Conservation (phyloP, 1,140 invertebrate species). For the Lethocerus indicus region DNA sequence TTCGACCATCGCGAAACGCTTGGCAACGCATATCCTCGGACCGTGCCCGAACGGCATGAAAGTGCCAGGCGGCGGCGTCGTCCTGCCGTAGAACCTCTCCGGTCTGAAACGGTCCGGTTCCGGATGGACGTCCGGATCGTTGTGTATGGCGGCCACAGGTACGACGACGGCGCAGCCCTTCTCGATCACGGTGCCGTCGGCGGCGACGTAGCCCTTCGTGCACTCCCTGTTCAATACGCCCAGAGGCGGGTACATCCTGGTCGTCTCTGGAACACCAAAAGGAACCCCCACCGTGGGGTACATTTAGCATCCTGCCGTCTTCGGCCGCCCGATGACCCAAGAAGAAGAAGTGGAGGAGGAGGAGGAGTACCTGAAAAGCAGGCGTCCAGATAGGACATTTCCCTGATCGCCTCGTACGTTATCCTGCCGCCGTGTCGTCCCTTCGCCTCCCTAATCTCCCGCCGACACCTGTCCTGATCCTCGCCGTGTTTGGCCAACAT, state of each 20-base stretch:
- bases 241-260: constrained; percentile 34
- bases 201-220: constrained; percentile 25
- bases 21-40: constrained; percentile 36
- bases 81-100: constrained; percentile 24
- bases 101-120: constrained; percentile 25
- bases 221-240: constrained; percentile 27
- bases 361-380: constrained; percentile 38
- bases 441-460: constrained; percentile 32
- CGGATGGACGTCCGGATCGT: constrained; percentile 21
- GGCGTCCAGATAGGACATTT: constrained; percentile 36
- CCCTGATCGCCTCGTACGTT: constrained; percentile 30
- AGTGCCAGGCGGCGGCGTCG: constrained; percentile 7
- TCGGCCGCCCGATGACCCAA: too few species aligned
- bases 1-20: constrained; percentile 34
- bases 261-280: constrained; percentile 26
- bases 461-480: constrained; percentile 33
- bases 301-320: too few species aligned
- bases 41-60: constrained; percentile 42
- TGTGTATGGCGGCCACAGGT: constrained; percentile 26
- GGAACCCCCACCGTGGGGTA: constrained; percentile 23
- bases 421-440: constrained; percentile 25
- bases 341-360: too few species aligned
- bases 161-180: constrained; percentile 23
- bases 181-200: constrained; percentile 12
- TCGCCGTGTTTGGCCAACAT: constrained; percentile 36